Conservation (phyloP, 2,888 invertebrate genomes). For the Lithophane ornitopus region DNA sequence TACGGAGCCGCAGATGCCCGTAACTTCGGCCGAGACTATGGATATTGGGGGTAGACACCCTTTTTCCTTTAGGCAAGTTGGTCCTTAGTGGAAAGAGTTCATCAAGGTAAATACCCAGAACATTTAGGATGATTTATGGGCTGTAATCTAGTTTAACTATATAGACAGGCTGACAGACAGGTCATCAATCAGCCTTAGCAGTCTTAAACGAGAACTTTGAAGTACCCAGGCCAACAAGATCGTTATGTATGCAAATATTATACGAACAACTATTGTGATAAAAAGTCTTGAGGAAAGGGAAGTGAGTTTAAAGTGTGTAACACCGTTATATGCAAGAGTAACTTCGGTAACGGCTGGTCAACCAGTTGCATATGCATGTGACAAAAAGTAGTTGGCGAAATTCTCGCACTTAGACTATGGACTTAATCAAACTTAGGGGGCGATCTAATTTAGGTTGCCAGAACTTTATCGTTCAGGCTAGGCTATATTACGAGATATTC, state of each 20-base stretch:
- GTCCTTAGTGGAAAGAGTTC: neutral
- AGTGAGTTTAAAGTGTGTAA: conserved; percentile 37
- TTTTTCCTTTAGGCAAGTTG: neutral
- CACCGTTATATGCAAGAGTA: conserved; percentile 52
- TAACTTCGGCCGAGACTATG: neutral
- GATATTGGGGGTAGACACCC: neutral
- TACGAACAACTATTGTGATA: conserved; percentile 30
- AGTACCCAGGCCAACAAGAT: neutral
- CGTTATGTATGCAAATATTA: conserved; percentile 37
- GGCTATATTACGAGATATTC: no score
- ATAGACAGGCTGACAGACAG: conserved; percentile 5
- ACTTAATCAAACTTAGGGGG: neutral
- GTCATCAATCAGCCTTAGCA: conserved; percentile 20
- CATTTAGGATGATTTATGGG: conserved; percentile 18
- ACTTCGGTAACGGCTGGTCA: conserved; percentile 34
- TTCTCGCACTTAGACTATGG: neutral
- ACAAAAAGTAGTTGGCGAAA: conserved; percentile 31
- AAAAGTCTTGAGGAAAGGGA: conserved; percentile 58
- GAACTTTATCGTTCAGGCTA: no score
- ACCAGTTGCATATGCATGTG: conserved; percentile 40
- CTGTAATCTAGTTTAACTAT: conserved; percentile 7
- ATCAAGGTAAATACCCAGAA: neutral
- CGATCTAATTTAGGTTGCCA: neutral
- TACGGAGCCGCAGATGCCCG: rapidly evolving
- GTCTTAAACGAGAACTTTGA: conserved; percentile 2